Evolutionary conservation across 1,140 invertebrate genomes (phyloP), one percentile per base, ranked within the genome.

Genomic region (Eurosta solidaginis): DNA sequence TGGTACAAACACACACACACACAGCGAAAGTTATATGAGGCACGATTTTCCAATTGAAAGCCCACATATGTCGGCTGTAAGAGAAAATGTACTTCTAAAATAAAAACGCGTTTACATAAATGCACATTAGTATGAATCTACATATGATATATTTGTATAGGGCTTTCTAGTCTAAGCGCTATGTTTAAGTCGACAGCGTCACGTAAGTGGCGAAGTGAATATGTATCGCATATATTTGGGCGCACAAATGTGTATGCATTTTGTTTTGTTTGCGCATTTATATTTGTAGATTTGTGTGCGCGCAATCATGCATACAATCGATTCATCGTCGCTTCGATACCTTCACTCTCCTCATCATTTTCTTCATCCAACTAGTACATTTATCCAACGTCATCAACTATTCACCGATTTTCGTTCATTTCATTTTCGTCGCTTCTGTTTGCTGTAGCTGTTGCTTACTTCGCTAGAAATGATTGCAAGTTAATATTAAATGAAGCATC

Each of bases 41-140:
- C 85, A 86, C 85, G 85, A 86, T 86, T 86, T 86, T 86, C 85
- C 85, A 86, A 86, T 86, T 86, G 85, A 86, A 84, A 85, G 85
- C 83, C 85, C 85, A 85, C 82, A 82, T 84, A 80, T 83, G 81
- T 82, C n/a, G n/a, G n/a, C n/a, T n/a, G n/a, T n/a, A n/a, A 77
- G 42, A 74, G 59, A 22, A 42, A 77, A 42, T 10, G 45, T 17
- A 47, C 12, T 47, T 25, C 77, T 74, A 29, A 40, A 27, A 74
- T 40, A 74, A 25, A 45, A 14, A 68, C n/a, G 78, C 22, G 33
- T 63, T 36, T 14, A 22, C 25, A 52, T 2, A 52, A 20, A 12
- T 0, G 14, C 9, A 20, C 29, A 63, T 63, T 36, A 0, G 10
- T 17, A 59, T 29, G 22, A 25, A 75, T n/a, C 17, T 45, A 78